Evolutionary conservation across 2,888 invertebrate species (phyloP).

Genomic region (Argyresthia goedartella): DNA sequence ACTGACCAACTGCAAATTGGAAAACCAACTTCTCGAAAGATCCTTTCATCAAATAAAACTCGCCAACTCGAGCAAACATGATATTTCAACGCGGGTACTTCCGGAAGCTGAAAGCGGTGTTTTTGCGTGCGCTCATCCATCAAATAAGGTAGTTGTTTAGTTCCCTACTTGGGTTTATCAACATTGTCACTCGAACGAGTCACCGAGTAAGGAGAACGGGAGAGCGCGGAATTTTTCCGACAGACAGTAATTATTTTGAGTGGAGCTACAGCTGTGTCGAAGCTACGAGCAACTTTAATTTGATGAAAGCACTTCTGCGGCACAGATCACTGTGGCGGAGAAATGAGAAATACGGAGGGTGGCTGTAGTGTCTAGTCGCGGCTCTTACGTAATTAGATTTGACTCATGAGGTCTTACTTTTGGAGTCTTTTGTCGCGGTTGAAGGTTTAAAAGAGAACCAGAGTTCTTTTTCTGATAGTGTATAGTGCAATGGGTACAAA

Average conservation of each 20-base stretch:
- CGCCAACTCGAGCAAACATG: no score
- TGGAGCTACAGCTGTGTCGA: constrained; percentile 3
- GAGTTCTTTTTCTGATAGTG: no score
- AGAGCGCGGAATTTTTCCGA: neutral
- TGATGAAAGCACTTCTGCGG: constrained; percentile 1
- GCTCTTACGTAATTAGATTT: no score
- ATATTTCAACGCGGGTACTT: no score
- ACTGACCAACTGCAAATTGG: no score
- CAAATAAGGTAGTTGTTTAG: neutral
- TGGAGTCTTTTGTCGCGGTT: neutral
- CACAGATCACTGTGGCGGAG: neutral
- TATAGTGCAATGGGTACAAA: no score
- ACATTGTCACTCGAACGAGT: neutral
- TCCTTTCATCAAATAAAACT: no score
- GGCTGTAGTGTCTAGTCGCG: neutral
- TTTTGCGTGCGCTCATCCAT: neutral
- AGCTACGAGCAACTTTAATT: constrained; percentile 1
- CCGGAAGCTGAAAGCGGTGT: neutral
- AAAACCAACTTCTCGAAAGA: no score
- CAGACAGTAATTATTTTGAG: constrained; percentile 5
- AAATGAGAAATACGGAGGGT: neutral
- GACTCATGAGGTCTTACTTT: no score
- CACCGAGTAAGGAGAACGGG: neutral
- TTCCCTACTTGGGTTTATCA: constrained; percentile 1
- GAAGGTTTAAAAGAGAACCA: neutral